Conservation (phyloP, 2,888 invertebrate genomes). For the Fissipunctia ypsillon region DNA sequence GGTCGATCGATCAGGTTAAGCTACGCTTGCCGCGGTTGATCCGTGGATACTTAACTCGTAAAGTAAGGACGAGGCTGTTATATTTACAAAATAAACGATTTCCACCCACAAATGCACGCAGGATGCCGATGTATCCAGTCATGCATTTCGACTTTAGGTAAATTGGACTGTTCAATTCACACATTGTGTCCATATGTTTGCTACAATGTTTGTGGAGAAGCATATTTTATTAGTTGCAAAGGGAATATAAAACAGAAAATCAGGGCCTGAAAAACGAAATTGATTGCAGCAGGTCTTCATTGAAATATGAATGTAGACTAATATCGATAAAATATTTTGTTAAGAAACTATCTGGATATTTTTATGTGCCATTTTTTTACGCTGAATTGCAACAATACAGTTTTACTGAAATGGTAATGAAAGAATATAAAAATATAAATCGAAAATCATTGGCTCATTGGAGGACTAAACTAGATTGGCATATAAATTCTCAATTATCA, state of each 20-base stretch:
- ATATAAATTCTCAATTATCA: not conserved
- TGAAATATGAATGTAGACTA: too few species aligned
- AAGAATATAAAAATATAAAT: too few species aligned
- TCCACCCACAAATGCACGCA: conserved; percentile 5
- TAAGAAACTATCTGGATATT: not conserved
- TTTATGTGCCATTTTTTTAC: not conserved
- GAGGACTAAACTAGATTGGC: not conserved
- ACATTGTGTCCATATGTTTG: not conserved
- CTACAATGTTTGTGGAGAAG: not conserved
- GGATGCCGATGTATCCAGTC: conserved; percentile 6
- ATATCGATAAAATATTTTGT: too few species aligned
- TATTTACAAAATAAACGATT: conserved; percentile 45
- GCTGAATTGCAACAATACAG: too few species aligned
- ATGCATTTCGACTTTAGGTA: conserved; percentile 25
- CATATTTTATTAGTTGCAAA: not conserved
- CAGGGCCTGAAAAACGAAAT: not conserved
- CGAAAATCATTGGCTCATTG: too few species aligned
- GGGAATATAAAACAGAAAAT: too few species aligned
- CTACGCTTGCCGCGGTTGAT: too few species aligned
- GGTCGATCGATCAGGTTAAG: too few species aligned
- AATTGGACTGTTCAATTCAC: conserved; percentile 24
- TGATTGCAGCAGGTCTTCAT: too few species aligned
- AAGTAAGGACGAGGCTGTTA: not conserved
- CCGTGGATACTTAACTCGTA: too few species aligned
- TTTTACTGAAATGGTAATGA: not conserved